Conservation (phyloP, 2,888 invertebrate genomes). For the Byasa hedistus region DNA sequence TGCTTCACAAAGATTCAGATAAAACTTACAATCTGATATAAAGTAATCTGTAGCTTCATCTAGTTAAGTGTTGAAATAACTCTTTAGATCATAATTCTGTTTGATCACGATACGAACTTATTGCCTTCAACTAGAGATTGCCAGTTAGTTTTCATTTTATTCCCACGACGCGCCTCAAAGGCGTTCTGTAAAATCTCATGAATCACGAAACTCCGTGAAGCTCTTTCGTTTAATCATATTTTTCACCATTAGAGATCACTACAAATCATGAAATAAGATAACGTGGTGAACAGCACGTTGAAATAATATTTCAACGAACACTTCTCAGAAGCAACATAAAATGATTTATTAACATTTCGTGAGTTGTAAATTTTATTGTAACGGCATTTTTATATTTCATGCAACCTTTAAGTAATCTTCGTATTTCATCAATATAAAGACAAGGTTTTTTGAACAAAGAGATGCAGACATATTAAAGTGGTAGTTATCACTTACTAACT, state of each 20-base stretch:
- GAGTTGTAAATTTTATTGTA: background rate
- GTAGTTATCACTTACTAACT: too few species aligned
- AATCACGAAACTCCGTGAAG: constrained; percentile 15
- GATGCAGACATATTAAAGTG: too few species aligned
- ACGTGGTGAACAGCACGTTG: background rate
- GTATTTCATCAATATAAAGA: too few species aligned
- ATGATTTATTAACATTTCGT: background rate
- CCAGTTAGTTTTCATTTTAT: constrained; percentile 17
- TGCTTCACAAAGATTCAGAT: background rate
- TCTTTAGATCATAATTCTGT: background rate
- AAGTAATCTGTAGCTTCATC: too few species aligned
- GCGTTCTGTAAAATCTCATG: constrained; percentile 20
- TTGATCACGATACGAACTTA: constrained; percentile 3
- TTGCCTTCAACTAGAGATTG: constrained; percentile 12
- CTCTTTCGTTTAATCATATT: constrained; percentile 13
- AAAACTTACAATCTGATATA: too few species aligned
- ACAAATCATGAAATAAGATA: background rate
- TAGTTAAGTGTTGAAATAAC: background rate
- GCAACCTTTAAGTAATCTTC: too few species aligned
- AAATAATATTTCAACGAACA: constrained; percentile 3
- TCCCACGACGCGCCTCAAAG: constrained; percentile 9
- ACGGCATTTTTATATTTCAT: background rate
- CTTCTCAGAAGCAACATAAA: background rate
- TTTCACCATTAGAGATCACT: constrained; percentile 15
- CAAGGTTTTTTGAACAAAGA: too few species aligned